Conservation (phyloP, 2,113 vertebrate genomes). For the Brachyhypopomus gauderio region DNA sequence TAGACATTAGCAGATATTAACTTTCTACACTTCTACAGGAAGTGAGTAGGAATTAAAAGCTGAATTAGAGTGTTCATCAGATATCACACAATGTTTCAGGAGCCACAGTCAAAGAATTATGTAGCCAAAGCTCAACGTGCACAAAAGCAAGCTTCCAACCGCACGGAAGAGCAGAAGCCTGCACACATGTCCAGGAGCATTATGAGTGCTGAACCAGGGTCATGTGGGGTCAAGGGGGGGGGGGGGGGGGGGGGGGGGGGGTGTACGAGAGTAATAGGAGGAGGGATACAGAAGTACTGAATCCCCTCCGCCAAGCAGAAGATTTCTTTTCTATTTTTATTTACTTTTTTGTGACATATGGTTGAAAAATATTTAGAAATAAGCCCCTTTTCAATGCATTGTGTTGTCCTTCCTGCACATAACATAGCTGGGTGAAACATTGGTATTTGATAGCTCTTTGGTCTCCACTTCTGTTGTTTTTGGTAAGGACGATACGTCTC, state of each 20-base stretch:
- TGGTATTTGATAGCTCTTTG: conserved; percentile 10
- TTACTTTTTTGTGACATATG: not conserved
- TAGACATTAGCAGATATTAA: too few species aligned
- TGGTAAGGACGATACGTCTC: not conserved
- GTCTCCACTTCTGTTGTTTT: conserved; percentile 11
- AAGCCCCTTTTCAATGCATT: conserved; percentile 3
- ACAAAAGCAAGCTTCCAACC: not conserved
- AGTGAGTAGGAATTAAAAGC: too few species aligned
- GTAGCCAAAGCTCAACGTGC: not conserved
- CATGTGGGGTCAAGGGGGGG: not conserved
- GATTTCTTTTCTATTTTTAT: not conserved
- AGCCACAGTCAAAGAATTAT: not conserved
- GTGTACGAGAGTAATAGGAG: not conserved
- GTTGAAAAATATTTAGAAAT: not conserved
- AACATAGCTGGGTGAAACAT: not conserved
- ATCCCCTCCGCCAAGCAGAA: not conserved
- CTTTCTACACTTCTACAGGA: too few species aligned
- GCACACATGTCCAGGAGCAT: too few species aligned
- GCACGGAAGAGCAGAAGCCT: not conserved
- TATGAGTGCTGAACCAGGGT: not conserved
- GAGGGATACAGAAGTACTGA: not conserved
- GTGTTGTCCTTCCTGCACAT: not conserved
- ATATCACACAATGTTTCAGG: not conserved
- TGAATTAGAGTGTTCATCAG: not conserved
- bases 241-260: not conserved